These are phyloP conservation scores for Sebastes hubbsi DNA, from an alignment of 2,797 vertebrate genomes.

Conservation along the genomic window DNA sequence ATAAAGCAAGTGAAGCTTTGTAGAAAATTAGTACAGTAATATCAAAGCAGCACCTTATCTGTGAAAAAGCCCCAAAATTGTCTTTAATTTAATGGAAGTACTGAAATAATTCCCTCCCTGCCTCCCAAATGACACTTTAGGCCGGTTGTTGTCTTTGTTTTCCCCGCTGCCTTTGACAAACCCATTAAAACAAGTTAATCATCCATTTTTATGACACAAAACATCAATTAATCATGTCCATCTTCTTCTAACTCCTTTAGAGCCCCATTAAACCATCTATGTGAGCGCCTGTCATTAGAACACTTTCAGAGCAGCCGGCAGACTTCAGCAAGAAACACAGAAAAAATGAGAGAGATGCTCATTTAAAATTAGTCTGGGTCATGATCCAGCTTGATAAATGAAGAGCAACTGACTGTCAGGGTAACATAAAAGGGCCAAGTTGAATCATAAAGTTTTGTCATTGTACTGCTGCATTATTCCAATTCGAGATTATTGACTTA, in stretches of 20 bases:
- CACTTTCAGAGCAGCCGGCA: constrained; percentile 5
- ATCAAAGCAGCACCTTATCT: constrained; percentile 21
- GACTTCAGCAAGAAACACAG: constrained; percentile 18
- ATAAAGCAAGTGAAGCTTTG: constrained; percentile 22
- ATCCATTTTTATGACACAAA: constrained; percentile 54
- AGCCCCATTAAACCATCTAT: constrained; percentile 50
- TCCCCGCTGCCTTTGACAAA: constrained; percentile 19
- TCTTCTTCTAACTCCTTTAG: constrained; percentile 41
- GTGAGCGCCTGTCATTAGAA: constrained; percentile 11
- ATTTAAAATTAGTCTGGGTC: constrained; percentile 66
- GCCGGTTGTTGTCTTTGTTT: constrained; percentile 27
- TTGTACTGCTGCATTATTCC: not conserved
- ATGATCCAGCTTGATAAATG: constrained; percentile 41
- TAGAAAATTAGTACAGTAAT: constrained; percentile 4
- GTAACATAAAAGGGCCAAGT: constrained; percentile 31
- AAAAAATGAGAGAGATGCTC: constrained; percentile 39
- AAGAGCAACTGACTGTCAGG: constrained; percentile 1
- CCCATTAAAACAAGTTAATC: constrained; percentile 58
- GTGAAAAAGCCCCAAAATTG: not conserved
- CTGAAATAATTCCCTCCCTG: constrained; percentile 23
- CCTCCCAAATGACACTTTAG: constrained; percentile 3
- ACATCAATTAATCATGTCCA: constrained; percentile 62
- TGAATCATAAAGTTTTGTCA: not conserved
- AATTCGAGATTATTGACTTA: constrained; percentile 13
- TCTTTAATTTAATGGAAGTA: constrained; percentile 22